Evolutionary conservation across 2,888 invertebrate genomes (phyloP).

Genomic region (Pristionchus maxplancki): DNA sequence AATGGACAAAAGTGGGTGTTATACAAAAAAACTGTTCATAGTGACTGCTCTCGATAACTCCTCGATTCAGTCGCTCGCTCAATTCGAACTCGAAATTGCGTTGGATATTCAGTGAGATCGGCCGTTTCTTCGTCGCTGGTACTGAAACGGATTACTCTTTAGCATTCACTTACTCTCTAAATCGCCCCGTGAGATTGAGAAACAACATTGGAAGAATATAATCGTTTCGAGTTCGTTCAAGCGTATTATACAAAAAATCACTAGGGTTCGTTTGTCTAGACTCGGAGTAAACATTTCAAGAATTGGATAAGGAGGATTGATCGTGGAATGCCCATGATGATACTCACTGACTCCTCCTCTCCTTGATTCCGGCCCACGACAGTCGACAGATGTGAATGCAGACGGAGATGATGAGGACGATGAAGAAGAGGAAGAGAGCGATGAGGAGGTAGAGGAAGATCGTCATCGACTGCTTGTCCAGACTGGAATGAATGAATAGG

Average conservation of each 20-base stretch:
- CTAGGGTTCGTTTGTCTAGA: too few relatives aligned
- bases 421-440: conserved; percentile 37
- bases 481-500: not conserved
- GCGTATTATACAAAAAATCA: too few relatives aligned
- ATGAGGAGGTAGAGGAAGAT: conserved; percentile 26
- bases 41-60: not conserved
- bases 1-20: too few relatives aligned
- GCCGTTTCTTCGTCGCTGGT: not conserved
- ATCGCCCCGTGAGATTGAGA: too few relatives aligned
- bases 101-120: not conserved
- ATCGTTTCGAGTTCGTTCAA: too few relatives aligned
- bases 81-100: not conserved
- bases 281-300: too few relatives aligned
- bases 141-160: not conserved
- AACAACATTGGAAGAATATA: too few relatives aligned
- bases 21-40: not conserved
- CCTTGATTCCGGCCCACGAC: conserved; percentile 16
- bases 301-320: too few relatives aligned
- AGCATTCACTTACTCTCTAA: not conserved
- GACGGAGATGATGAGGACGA: not conserved
- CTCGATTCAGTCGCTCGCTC: conserved; percentile 16
- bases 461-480: conserved; percentile 17
- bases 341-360: not conserved
- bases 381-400: conserved; percentile 37
- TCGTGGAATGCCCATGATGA: not conserved